Conservation (phyloP, 2,888 invertebrate species). For the Chalcis sispes region DNA sequence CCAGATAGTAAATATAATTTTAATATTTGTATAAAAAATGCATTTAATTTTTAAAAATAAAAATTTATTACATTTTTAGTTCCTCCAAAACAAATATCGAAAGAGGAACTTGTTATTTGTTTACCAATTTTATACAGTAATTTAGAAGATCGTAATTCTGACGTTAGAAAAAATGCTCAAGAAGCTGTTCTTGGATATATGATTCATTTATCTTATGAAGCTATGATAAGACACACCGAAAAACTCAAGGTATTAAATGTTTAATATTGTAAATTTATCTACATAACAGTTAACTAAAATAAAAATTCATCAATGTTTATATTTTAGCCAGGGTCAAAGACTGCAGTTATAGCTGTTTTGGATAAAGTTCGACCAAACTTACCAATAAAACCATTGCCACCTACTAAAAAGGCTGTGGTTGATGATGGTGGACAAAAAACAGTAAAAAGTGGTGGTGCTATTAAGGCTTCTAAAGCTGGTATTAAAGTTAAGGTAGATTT, state of each 20-base stretch:
- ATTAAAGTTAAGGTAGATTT: constrained; percentile 81
- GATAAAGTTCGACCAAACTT: constrained; percentile 91
- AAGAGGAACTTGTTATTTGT: constrained; percentile 88
- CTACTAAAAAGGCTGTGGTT: constrained; percentile 78
- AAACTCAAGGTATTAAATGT: constrained; percentile 83
- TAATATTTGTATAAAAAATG: constrained; percentile 12
- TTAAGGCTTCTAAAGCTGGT: constrained; percentile 76
- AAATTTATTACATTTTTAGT: constrained; percentile 74
- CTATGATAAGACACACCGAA: constrained; percentile 85
- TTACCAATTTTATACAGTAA: constrained; percentile 88
- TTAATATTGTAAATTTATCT: not conserved
- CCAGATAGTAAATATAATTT: constrained; percentile 79
- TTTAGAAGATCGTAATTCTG: constrained; percentile 93
- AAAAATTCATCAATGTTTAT: constrained; percentile 26
- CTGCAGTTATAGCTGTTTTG: constrained; percentile 85
- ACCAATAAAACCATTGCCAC: constrained; percentile 87
- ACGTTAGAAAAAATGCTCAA: constrained; percentile 92
- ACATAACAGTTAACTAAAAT: not conserved
- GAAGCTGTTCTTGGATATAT: constrained; percentile 94
- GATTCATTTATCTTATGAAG: constrained; percentile 92
- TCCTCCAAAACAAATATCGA: constrained; percentile 84
- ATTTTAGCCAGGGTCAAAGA: constrained; percentile 83
- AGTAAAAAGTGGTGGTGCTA: constrained; percentile 78
- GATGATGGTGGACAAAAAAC: constrained; percentile 78
- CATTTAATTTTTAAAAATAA: constrained; percentile 11